Percentiles rank a stretch among this genome's conserved stretches.
Conservation (phyloP, 1,140 invertebrate species). For the Hesperophylax magnus region DNA sequence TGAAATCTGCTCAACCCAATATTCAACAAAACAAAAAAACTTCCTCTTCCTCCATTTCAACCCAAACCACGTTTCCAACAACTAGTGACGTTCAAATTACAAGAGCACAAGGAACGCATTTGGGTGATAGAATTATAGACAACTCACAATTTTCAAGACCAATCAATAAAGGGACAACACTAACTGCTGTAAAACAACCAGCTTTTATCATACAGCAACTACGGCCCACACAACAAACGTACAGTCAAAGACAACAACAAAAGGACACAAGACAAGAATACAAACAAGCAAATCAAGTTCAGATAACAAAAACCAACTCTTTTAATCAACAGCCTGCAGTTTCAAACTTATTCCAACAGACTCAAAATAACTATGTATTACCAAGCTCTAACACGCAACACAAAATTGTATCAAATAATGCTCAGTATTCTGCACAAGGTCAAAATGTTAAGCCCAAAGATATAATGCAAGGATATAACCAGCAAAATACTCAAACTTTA, state of each 20-base stretch:
- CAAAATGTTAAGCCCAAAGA: conserved; percentile 11
- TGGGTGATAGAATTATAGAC: neutral
- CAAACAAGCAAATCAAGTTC: conserved; percentile 4
- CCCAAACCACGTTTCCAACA: neutral
- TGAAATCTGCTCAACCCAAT: neutral
- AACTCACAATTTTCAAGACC: conserved; percentile 10
- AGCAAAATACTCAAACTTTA: neutral
- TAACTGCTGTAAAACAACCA: conserved; percentile 5
- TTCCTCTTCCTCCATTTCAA: neutral
- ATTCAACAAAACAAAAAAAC: neutral
- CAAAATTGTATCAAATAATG: neutral
- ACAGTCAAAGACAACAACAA: neutral
- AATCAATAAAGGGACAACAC: neutral
- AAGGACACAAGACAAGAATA: neutral
- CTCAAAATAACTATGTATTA: neutral
- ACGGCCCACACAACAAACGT: conserved; percentile 20
- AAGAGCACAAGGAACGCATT: neutral
- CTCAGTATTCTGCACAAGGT: neutral
- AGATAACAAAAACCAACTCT: neutral
- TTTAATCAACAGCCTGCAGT: neutral
- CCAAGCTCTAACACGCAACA: neutral
- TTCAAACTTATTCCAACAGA: neutral
- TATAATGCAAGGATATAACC: neutral
- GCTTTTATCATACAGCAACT: neutral
- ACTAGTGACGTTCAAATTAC: neutral